phyloP scores from a whole-genome alignment of 1,140 invertebrate species.

The Fopius arisanus region DNA sequence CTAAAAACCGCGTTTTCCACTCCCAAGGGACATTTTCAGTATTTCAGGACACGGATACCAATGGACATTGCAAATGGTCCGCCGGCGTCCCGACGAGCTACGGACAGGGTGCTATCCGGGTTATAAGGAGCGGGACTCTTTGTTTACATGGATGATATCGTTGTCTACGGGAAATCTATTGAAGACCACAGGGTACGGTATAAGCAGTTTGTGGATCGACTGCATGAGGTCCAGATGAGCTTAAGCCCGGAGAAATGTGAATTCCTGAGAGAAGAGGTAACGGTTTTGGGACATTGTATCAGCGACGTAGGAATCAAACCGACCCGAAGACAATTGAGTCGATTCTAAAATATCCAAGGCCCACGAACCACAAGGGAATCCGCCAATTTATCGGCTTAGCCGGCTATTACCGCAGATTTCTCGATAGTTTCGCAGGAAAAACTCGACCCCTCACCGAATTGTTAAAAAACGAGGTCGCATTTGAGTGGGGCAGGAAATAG shows the following conservation, averaged over 20 bases:
- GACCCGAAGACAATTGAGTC: no score
- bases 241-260: slow-evolving; percentile 45
- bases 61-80: slow-evolving; percentile 31
- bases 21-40: slow-evolving; percentile 39
- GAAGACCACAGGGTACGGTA: slow-evolving; percentile 14
- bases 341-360: slow-evolving; percentile 37
- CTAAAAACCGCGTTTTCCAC: slow-evolving; percentile 55
- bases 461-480: slow-evolving; percentile 33
- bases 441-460: slow-evolving; percentile 41
- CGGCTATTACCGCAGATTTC: slow-evolving; percentile 44
- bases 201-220: neutral
- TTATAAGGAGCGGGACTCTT: neutral
- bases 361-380: slow-evolving; percentile 28
- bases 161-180: slow-evolving; percentile 44
- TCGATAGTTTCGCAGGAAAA: slow-evolving; percentile 38
- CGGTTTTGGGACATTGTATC: no score
- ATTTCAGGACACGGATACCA: slow-evolving; percentile 35
- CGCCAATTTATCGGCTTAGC: slow-evolving; percentile 43
- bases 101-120: no score
- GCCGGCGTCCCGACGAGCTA: no score
- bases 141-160: slow-evolving; percentile 37
- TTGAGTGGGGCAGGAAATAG: slow-evolving; percentile 26
- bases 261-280: no score
- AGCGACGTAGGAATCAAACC: no score
- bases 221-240: neutral